Percentiles rank a stretch among this genome's conserved stretches.
Conservation (phyloP, 2,888 invertebrate genomes). For the Thereva nobilitata region DNA sequence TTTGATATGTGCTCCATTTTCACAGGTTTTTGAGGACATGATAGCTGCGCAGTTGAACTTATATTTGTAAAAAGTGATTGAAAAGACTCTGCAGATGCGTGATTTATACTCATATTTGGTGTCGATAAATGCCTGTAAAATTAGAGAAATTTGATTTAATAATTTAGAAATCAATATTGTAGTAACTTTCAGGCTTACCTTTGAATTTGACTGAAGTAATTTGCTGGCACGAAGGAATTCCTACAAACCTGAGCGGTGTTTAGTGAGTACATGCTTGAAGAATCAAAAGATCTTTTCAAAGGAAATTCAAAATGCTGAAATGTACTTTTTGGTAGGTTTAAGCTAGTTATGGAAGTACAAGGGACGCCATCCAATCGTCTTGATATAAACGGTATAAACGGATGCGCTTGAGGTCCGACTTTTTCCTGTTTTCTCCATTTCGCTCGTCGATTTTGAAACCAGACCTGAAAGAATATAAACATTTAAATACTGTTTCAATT, state of each 20-base stretch:
- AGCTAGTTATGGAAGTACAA: slow-evolving; percentile 66
- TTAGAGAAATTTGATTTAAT: not conserved
- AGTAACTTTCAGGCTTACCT: slow-evolving; percentile 50
- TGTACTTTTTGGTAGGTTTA: slow-evolving; percentile 76
- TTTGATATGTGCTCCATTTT: slow-evolving; percentile 21
- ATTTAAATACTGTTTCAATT: not conserved
- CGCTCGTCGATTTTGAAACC: slow-evolving; percentile 91
- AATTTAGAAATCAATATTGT: not conserved
- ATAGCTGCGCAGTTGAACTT: slow-evolving; percentile 65
- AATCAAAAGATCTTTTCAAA: slow-evolving; percentile 74
- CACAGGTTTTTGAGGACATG: slow-evolving; percentile 48
- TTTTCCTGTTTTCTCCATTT: slow-evolving; percentile 94
- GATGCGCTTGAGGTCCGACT: slow-evolving; percentile 87
- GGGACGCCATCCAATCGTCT: slow-evolving; percentile 68
- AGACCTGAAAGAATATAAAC: slow-evolving; percentile 69
- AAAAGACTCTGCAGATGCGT: slow-evolving; percentile 70
- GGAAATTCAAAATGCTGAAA: slow-evolving; percentile 79
- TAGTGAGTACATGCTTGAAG: slow-evolving; percentile 70
- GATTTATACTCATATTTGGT: slow-evolving; percentile 64
- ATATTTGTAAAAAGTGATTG: slow-evolving; percentile 84
- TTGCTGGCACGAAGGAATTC: slow-evolving; percentile 62
- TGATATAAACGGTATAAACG: slow-evolving; percentile 82
- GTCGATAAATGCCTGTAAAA: slow-evolving; percentile 66
- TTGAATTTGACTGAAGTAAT: slow-evolving; percentile 64
- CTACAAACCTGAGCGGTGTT: slow-evolving; percentile 67